These are phyloP conservation scores for Drosophila monieri DNA, from an alignment of 2,888 invertebrate genomes.

Conservation along the genomic window DNA sequence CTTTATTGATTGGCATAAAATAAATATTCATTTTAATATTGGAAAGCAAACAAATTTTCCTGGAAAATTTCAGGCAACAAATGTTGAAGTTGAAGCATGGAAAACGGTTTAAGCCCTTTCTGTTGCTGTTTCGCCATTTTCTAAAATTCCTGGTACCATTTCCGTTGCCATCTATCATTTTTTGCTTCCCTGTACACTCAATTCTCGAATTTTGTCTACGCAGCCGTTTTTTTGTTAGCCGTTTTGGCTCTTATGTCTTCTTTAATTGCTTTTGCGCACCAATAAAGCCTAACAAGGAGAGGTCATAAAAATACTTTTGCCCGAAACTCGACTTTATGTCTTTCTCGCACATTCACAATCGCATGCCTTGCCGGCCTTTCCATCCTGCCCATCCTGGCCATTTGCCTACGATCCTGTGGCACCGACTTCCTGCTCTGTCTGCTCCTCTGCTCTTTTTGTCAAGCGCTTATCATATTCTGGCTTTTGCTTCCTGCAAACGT, in stretches of 20 bases:
- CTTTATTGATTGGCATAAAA: not conserved
- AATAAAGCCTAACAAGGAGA: conserved; percentile 53
- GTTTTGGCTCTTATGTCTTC: conserved; percentile 43
- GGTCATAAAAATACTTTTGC: conserved; percentile 51
- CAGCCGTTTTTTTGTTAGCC: conserved; percentile 11
- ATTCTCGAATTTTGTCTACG: conserved; percentile 30
- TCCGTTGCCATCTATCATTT: conserved; percentile 13
- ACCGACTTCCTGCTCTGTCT: conserved; percentile 26
- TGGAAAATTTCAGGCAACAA: not conserved
- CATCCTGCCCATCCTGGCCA: conserved; percentile 10
- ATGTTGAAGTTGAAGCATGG: not conserved
- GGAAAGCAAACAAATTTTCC: too few species aligned
- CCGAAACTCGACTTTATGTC: conserved; percentile 38
- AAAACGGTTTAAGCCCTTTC: not conserved
- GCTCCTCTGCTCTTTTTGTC: conserved; percentile 35
- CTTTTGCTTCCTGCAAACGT: conserved; percentile 71
- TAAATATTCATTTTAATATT: not conserved
- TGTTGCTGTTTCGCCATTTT: conserved; percentile 14
- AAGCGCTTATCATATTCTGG: conserved; percentile 61
- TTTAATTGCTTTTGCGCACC: conserved; percentile 55
- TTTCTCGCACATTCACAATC: conserved; percentile 5
- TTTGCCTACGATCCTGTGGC: conserved; percentile 19
- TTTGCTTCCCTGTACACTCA: conserved; percentile 27
- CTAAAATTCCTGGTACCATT: conserved; percentile 7
- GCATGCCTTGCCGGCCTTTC: not conserved